Base-by-base conservation (phyloP, 2,888 invertebrate species). In the Scrobipalpa atriplicella region DNA sequence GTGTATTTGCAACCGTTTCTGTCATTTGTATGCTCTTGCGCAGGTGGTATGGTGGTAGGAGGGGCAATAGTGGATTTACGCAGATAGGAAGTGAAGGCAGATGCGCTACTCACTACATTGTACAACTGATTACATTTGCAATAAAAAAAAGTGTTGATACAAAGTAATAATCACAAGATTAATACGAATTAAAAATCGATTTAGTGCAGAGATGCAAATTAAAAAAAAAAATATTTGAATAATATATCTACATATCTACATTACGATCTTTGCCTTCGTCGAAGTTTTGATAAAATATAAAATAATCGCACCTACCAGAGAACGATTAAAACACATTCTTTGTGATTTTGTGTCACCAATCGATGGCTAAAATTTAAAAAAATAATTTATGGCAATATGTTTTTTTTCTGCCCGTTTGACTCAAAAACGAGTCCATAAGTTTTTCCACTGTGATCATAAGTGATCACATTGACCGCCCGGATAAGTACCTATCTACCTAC, bases 101-200 rank as follows among this genome's bases (percentile, higher is more conserved):
- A 58, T 58, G 58, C 16, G 18, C n/a, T 13, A 9, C 16, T 58
- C 11, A 10, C 18, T 38, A 58, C 58, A 38, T 58, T 58, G 36
- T 58, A 58, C n/a, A 36, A 38, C 38, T 58, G 58, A 58, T 36
- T 58, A 58, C 52, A 7, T 43, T n/a, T 16, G 47, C 54, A 18
- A 11, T 54, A 21, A 19, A 19, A 21, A 54, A 9, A 19, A 19
- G 2, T 47, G 16, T 16, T n/a, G n/a, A n/a, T n/a, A n/a, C n/a
- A n/a, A n/a, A n/a, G n/a, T n/a, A n/a, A n/a, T n/a, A n/a, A n/a
- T n/a, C n/a, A n/a, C n/a, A n/a, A n/a, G 3, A 47, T 47, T 47
- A 47, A n/a, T 13, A 43, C 7, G n/a, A n/a, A 5, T n/a, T 47
- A 16, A 47, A 47, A 47, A 29, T 29, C 29, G 29, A 29, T 29